These are phyloP conservation scores for Haliclona indistincta DNA, from an alignment of 37 sponge, comb jelly and placozoan genomes.

Conservation along the genomic window DNA sequence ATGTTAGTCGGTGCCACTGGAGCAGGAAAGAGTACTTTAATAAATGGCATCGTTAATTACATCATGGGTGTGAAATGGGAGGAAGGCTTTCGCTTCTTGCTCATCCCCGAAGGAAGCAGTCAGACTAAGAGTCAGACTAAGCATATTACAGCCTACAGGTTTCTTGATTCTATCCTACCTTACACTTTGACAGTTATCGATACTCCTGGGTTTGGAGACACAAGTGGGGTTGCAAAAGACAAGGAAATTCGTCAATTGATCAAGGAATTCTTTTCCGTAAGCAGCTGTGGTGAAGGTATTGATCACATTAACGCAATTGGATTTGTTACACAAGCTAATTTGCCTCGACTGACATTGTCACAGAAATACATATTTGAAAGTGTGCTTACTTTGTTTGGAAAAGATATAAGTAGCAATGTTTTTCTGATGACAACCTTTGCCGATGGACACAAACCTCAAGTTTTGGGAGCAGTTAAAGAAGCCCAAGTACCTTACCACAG, in stretches of 20 bases:
- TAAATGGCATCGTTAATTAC: conserved; percentile 63
- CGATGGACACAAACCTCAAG: neutral
- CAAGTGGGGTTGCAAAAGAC: conserved; percentile 39
- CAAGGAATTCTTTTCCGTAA: conserved; percentile 20
- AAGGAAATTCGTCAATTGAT: conserved; percentile 18
- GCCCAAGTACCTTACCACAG: neutral
- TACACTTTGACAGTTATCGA: conserved; percentile 51
- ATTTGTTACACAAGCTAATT: conserved; percentile 50
- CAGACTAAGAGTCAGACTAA: conserved; percentile 41
- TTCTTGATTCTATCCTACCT: conserved; percentile 19
- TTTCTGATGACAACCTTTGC: neutral
- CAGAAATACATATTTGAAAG: conserved; percentile 53
- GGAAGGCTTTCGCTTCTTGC: conserved; percentile 47
- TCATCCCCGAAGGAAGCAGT: conserved; percentile 21
- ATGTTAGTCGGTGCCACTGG: conserved; percentile 71
- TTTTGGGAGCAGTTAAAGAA: neutral
- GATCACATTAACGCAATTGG: conserved; percentile 40
- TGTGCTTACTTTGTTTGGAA: conserved; percentile 53
- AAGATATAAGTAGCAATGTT: conserved; percentile 35
- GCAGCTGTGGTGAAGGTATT: conserved; percentile 1
- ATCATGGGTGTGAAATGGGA: conserved; percentile 56
- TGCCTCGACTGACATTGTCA: conserved; percentile 36
- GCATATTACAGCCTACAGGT: conserved; percentile 50
- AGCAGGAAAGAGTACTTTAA: conserved; percentile 52
- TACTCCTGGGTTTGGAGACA: conserved; percentile 65